Evolutionary conservation across 1,140 invertebrate genomes (phyloP).

Genomic region (Papilio polyxenes): DNA sequence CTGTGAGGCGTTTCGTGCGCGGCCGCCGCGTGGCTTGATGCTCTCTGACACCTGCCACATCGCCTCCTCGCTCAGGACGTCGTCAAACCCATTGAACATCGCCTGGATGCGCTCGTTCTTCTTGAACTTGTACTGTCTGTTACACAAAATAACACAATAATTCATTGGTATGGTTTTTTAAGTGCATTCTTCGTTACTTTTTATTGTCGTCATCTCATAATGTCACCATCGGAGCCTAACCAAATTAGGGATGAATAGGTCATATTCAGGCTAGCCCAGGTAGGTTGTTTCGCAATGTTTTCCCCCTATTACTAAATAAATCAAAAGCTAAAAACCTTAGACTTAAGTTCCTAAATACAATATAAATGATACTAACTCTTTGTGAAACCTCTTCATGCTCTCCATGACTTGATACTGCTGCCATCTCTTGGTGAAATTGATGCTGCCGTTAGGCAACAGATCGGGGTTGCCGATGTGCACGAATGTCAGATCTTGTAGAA

Average conservation of each 20-base stretch:
- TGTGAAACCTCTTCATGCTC: conserved; percentile 98
- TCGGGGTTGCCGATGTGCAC: conserved; percentile 98
- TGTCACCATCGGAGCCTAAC: neutral
- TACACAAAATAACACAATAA: conserved; percentile 40
- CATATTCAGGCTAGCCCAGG: neutral
- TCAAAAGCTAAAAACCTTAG: too few relatives aligned
- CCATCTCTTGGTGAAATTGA: conserved; percentile 99
- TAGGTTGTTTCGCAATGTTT: too few relatives aligned
- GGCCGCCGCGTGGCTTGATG: conserved; percentile 93
- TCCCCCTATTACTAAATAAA: too few relatives aligned
- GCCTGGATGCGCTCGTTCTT: conserved; percentile 95
- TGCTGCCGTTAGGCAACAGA: conserved; percentile 90
- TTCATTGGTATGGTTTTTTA: too few relatives aligned
- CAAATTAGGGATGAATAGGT: neutral
- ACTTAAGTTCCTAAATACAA: conserved; percentile 14
- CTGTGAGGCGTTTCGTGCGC: conserved; percentile 51
- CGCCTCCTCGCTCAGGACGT: conserved; percentile 96
- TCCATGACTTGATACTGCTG: conserved; percentile 99
- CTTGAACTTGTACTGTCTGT: conserved; percentile 90
- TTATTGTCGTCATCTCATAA: neutral
- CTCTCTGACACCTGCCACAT: conserved; percentile 98
- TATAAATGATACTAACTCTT: conserved; percentile 85
- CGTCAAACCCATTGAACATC: conserved; percentile 98
- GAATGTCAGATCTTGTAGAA: conserved; percentile 99
- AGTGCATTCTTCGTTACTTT: conserved; percentile 23